Evolutionary conservation across 2,888 invertebrate genomes (phyloP).

Genomic region (Adelognathus sp.): DNA sequence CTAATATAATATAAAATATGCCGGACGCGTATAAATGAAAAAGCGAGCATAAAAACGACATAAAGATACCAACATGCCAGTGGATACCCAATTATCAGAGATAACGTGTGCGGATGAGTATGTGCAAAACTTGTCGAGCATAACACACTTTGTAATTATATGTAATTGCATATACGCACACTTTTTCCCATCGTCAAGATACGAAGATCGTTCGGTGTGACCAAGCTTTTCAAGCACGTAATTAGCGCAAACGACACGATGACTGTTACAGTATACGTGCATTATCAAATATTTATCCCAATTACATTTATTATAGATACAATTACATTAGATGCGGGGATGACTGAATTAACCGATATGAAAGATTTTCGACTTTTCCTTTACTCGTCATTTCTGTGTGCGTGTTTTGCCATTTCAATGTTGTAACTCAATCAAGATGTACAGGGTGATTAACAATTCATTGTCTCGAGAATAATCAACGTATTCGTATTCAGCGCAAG

Average conservation of each 20-base stretch:
- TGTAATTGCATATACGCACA: background rate
- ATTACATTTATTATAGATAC: background rate
- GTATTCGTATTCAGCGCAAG: too few species aligned
- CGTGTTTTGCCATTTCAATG: too few species aligned
- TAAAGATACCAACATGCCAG: slow-evolving; percentile 20
- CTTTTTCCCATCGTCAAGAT: background rate
- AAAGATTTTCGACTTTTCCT: background rate
- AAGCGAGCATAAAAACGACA: slow-evolving; percentile 4
- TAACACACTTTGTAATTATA: background rate
- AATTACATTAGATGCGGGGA: background rate
- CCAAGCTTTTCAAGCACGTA: slow-evolving; percentile 6
- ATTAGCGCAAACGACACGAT: background rate
- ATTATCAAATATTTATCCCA: slow-evolving; percentile 23
- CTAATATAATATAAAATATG: slow-evolving; percentile 63
- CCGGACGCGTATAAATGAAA: slow-evolving; percentile 44
- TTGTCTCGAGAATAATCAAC: too few species aligned
- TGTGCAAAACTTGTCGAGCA: background rate
- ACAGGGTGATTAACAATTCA: too few species aligned
- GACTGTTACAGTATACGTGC: slow-evolving; percentile 6
- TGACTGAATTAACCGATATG: background rate
- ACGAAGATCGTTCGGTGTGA: background rate
- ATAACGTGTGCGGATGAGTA: background rate
- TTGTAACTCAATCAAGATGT: background rate
- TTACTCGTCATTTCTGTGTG: background rate
- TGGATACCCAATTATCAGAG: slow-evolving; percentile 2